phyloP scores from a whole-genome alignment of 2,113 vertebrate genomes.

The Otus sunia region DNA sequence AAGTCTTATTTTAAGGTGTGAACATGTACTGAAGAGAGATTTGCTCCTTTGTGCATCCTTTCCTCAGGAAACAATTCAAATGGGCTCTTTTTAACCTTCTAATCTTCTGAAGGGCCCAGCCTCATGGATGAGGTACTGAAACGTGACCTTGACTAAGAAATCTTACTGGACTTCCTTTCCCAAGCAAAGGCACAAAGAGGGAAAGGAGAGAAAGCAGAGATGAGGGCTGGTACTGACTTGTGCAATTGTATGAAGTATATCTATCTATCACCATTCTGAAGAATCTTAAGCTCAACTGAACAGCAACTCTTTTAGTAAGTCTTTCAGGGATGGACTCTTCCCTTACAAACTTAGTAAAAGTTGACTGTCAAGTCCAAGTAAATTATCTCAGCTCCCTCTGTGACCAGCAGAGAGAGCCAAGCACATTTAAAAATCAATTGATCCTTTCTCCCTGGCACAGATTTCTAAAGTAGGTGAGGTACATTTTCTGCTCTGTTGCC shows the following conservation, averaged over 20 bases:
- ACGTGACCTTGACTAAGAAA: accelerated
- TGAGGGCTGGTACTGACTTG: neutral
- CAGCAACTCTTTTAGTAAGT: neutral
- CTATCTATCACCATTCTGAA: neutral
- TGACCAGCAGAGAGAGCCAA: conserved; percentile 19
- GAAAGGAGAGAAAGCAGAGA: neutral
- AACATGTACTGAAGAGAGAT: neutral
- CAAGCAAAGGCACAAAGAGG: neutral
- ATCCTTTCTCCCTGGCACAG: neutral
- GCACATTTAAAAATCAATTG: neutral
- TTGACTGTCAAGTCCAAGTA: neutral
- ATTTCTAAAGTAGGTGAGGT: neutral
- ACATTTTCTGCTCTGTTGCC: neutral
- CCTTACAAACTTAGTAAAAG: neutral
- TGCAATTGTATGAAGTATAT: neutral
- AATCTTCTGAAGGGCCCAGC: neutral
- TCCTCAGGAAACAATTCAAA: neutral
- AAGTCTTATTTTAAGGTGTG: neutral
- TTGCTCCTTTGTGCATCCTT: neutral
- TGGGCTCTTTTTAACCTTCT: neutral
- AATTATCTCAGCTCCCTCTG: neutral
- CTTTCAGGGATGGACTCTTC: neutral
- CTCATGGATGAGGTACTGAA: neutral
- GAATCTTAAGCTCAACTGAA: neutral
- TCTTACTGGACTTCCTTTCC: neutral